phyloP scores from a whole-genome alignment of 2,797 vertebrate genomes.

The Brotula barbata region DNA sequence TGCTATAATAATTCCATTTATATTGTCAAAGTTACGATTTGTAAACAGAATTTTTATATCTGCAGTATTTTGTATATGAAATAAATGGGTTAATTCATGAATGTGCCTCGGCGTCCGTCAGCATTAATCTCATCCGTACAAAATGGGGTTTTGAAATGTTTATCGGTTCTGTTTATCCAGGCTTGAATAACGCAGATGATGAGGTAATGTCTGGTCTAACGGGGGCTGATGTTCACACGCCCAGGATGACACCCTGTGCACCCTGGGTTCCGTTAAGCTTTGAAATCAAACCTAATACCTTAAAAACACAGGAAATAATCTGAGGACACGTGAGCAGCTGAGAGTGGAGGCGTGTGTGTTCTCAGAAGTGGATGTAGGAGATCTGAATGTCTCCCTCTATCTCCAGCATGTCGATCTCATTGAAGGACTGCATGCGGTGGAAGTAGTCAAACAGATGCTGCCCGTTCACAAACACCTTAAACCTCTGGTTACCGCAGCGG shows the following conservation, averaged over 20 bases:
- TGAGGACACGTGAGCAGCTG: not conserved
- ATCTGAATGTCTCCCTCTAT: conserved; percentile 80
- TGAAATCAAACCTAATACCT: not conserved
- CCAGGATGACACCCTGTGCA: not conserved
- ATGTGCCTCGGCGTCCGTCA: not conserved
- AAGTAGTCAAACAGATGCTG: conserved; percentile 81
- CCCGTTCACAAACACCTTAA: conserved; percentile 83
- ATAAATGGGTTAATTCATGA: conserved; percentile 66
- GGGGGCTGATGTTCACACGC: not conserved
- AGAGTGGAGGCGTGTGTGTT: fast-evolving
- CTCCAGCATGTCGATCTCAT: conserved; percentile 76
- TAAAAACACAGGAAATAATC: not conserved
- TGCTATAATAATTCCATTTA: conserved; percentile 53
- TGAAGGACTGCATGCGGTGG: conserved; percentile 76
- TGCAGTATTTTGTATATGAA: conserved; percentile 75
- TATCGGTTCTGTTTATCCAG: conserved; percentile 18
- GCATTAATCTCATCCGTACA: not conserved
- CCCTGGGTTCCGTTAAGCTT: not conserved
- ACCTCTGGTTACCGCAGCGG: conserved; percentile 79
- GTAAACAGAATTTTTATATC: conserved; percentile 63
- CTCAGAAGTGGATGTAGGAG: conserved; percentile 84
- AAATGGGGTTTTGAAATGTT: not conserved
- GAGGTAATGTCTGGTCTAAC: not conserved
- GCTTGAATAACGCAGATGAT: conserved; percentile 5
- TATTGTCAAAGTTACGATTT: conserved; percentile 56